Evolutionary conservation across 2,113 vertebrate genomes (phyloP), one percentile per base, ranked within the genome.

Genomic region (Rhinogobius similis): DNA sequence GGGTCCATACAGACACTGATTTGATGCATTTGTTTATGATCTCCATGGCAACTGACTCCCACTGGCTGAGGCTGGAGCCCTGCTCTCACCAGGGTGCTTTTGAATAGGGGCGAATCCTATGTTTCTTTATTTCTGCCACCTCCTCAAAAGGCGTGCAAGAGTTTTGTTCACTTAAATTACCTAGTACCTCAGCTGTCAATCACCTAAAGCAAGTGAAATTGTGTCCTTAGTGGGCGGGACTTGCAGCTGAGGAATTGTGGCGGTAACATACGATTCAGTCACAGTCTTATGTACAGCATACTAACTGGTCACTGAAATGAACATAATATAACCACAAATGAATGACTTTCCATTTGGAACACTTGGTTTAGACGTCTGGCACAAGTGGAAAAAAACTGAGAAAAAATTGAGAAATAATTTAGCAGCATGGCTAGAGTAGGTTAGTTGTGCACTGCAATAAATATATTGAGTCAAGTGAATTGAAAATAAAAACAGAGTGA

Each of bases 1-100:
- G 58, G 88, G 92, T 86, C 84, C 93, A 85, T 90, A 91, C 86
- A 94, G 91, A 92, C 16, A 7, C 18, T 20, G 46, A 2, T 50
- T 50, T 10, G 10, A n/a, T n/a, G 20, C 20, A 10, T 21, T 50
- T n/a, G 20, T 21, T 50, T 10, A 21, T n/a, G 7, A 10, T 50
- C 46, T n/a, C 46, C 55, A 73, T 79, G 67, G 77, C 76, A 76
- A 86, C 77, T 79, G 77, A 61, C 67, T 36, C 61, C 52, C 56
- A 61, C 27, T 68, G 29, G 72, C 75, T 81, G 10, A 65, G 78
- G 67, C 68, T 39, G 14, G 77, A 68, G 64, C 73, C 48, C 5
- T 13, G 29, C 61, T 11, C 50, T 62, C 58, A 56, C 72, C 78
- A 16, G 1, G 52, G 67, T 23, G 73, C 16, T 46, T 46, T 18